phyloP scores from a whole-genome alignment of 2,888 invertebrate genomes.

The Euspilapteryx auroguttella region DNA sequence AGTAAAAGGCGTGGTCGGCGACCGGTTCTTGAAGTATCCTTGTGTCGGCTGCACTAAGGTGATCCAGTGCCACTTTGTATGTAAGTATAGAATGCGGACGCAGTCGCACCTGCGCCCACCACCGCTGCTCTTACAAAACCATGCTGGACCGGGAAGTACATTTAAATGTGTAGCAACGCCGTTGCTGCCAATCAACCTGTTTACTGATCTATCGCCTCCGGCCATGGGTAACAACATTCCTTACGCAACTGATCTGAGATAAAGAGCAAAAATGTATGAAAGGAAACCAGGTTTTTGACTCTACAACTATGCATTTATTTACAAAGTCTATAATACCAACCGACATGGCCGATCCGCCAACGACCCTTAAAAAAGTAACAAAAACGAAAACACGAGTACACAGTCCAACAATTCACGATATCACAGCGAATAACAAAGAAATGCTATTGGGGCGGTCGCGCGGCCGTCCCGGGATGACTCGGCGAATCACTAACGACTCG shows the following conservation, averaged over 20 bases:
- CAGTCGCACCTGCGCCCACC: slow-evolving; percentile 28
- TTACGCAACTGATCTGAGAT: too few species aligned
- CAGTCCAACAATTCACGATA: slow-evolving; percentile 53
- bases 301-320: too few species aligned
- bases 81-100: slow-evolving; percentile 51
- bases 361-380: slow-evolving; percentile 12
- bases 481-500: slow-evolving; percentile 33
- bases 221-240: too few species aligned
- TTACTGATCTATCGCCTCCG: too few species aligned
- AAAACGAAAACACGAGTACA: slow-evolving; percentile 20
- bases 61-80: slow-evolving; percentile 33
- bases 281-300: too few species aligned
- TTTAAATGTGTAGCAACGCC: slow-evolving; percentile 2
- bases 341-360: too few species aligned
- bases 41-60: slow-evolving; percentile 36
- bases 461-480: slow-evolving; percentile 38
- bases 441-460: slow-evolving; percentile 35
- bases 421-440: slow-evolving; percentile 59
- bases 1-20: slow-evolving; percentile 38
- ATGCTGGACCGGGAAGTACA: slow-evolving; percentile 33
- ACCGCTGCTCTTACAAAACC: slow-evolving; percentile 2
- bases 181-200: too few species aligned
- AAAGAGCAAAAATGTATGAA: too few species aligned
- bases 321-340: too few species aligned
- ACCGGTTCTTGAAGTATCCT: slow-evolving; percentile 46